Evolutionary conservation across 1,140 invertebrate genomes (phyloP), one percentile per base, ranked within the genome.

Genomic region (Linepithema humile): DNA sequence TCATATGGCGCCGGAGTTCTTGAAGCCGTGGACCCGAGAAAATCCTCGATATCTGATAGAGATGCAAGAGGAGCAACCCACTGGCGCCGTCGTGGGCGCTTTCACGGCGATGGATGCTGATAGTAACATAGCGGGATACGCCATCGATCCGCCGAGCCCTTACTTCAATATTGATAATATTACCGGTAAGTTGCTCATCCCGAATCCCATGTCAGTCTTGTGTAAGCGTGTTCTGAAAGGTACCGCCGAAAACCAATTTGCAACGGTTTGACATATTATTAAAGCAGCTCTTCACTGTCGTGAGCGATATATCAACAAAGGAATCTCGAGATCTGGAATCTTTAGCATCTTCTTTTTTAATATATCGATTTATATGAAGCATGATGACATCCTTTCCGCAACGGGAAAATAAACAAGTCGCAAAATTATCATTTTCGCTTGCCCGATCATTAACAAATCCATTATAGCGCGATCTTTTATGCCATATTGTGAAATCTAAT

Each of bases 41-140:
- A 96, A 96, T 89, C 96, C 96, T 6, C 95, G 94, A 59, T 97
- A 97, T 91, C 95, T 94, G 82, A 95, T 96, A 90, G 96, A 96
- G 85, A 95, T 98, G 83, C 95, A 96, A 65, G 98, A 99, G 94
- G 98, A 98, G 93, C 97, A 97, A 88, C 97, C 98, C 0, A 93
- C 96, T 12, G 97, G 97, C 32, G 97, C 97, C 0, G 95, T 97
- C 35, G 96, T 99, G 0, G 96, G 96, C 7, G 98, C 96, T 7
- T 97, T 98, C 82, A 96, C 96, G 26, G 98, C 98, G 17, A 96
- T 95, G 6, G 98, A 99, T 93, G 94, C 95, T 45, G 98, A 98
- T 88, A 98, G 97, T 0, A 97, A 97, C 73, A 97, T 98, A 85
- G 96, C 96, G 15, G 95, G 96, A 82, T 98, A 98, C 88, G 92